phyloP scores from a whole-genome alignment of 1,140 invertebrate species.

The Cryptotermes secundus region DNA sequence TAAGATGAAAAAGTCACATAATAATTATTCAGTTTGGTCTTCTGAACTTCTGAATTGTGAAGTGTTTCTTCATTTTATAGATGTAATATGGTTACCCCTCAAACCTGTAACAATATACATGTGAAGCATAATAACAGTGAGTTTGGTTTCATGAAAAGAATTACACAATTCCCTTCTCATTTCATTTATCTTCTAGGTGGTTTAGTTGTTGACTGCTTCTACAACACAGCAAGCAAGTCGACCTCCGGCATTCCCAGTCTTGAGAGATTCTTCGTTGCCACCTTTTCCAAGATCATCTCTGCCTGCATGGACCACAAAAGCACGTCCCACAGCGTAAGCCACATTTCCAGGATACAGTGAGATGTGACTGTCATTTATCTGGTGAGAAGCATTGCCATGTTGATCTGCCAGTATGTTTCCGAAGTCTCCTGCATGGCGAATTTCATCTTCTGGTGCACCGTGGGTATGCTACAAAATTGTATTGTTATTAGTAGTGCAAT shows the following conservation, averaged over 20 bases:
- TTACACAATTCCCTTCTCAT: neutral
- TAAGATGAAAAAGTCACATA: too few relatives aligned
- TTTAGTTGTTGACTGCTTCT: constrained; percentile 62
- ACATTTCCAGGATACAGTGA: constrained; percentile 56
- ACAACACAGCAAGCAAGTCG: constrained; percentile 80
- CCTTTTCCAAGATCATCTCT: constrained; percentile 76
- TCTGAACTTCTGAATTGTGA: too few relatives aligned
- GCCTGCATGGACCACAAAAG: constrained; percentile 71
- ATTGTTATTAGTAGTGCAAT: neutral
- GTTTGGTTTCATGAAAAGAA: too few relatives aligned
- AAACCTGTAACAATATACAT: too few relatives aligned
- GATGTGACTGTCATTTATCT: constrained; percentile 65
- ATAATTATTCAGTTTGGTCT: too few relatives aligned
- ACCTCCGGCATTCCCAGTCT: constrained; percentile 79
- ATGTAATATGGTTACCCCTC: too few relatives aligned
- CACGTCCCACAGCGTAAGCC: constrained; percentile 70
- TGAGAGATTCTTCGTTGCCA: constrained; percentile 65
- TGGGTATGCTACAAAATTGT: constrained; percentile 61
- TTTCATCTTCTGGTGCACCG: constrained; percentile 64
- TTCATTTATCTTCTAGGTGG: too few relatives aligned
- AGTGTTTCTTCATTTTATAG: too few relatives aligned
- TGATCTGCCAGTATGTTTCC: constrained; percentile 74
- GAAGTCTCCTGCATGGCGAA: constrained; percentile 86
- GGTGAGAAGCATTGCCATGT: constrained; percentile 57
- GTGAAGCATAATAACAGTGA: too few relatives aligned